A percentile compares a stretch with the other conserved stretches of the same genome.
phyloP scores from a whole-genome alignment of 2,113 vertebrate species.

The Pituophis catenifer region DNA sequence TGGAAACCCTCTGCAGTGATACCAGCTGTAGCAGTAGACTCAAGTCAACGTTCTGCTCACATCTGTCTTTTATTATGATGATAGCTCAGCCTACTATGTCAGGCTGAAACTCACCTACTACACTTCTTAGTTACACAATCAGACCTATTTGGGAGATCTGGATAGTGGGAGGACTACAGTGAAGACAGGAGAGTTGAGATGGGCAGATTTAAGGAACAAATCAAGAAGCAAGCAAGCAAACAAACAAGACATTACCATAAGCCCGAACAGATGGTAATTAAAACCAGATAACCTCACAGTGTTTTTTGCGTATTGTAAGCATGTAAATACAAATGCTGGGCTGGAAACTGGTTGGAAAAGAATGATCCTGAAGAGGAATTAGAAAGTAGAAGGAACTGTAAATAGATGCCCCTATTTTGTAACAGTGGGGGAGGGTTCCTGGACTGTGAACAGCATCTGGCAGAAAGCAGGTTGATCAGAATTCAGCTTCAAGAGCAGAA shows the following conservation, averaged over 20 bases:
- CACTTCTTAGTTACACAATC: not conserved
- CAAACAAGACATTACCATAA: not conserved
- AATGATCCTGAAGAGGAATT: fast-evolving
- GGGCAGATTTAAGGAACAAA: not conserved
- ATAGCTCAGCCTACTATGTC: not conserved
- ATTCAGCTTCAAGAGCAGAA: not conserved
- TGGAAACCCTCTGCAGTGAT: not conserved
- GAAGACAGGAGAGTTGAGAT: not conserved
- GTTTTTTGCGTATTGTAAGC: not conserved
- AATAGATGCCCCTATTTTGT: not conserved
- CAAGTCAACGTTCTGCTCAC: not conserved
- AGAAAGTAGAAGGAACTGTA: not conserved
- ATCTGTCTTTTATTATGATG: not conserved
- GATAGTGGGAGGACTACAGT: not conserved
- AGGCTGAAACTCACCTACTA: not conserved
- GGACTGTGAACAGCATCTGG: not conserved
- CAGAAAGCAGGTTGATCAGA: not conserved
- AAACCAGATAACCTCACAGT: fast-evolving
- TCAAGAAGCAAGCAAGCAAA: not conserved
- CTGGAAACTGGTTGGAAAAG: not conserved
- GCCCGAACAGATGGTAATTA: fast-evolving
- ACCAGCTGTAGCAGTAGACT: not conserved
- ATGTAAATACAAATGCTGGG: not conserved
- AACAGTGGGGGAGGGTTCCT: not conserved
- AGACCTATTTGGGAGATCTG: not conserved